These are phyloP conservation scores for Gasteruption jaculator DNA, from an alignment of 2,888 invertebrate species.

Conservation along the genomic window DNA sequence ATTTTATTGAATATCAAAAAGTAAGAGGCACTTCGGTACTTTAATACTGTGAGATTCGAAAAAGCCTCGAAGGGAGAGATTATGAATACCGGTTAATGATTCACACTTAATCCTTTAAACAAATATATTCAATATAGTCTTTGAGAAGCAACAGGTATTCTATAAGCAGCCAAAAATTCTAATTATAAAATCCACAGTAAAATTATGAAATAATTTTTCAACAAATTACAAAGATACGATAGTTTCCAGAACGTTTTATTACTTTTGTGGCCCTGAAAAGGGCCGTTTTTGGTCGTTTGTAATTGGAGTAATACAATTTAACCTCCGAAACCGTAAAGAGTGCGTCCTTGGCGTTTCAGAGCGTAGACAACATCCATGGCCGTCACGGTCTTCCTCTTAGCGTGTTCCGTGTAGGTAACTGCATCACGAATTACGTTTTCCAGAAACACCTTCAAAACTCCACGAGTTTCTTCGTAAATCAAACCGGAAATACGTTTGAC, in stretches of 20 bases:
- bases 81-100: no score
- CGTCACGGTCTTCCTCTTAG: slow-evolving; percentile 83
- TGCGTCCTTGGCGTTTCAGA: slow-evolving; percentile 77
- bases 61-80: no score
- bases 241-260: slow-evolving; percentile 8
- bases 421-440: slow-evolving; percentile 81
- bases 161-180: slow-evolving; percentile 20
- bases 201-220: background rate
- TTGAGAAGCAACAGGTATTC: slow-evolving; percentile 28
- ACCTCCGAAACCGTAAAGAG: slow-evolving; percentile 77
- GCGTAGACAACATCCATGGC: slow-evolving; percentile 87
- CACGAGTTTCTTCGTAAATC: slow-evolving; percentile 57
- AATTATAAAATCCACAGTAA: background rate
- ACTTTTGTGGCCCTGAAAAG: slow-evolving; percentile 35
- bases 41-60: no score
- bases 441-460: slow-evolving; percentile 67
- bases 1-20: no score
- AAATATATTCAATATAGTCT: no score
- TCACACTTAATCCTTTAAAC: no score
- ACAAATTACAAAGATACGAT: slow-evolving; percentile 9
- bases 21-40: no score
- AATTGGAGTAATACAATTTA: slow-evolving; percentile 41
- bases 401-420: slow-evolving; percentile 84
- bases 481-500: slow-evolving; percentile 61
- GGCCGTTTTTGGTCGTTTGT: slow-evolving; percentile 24